Base-by-base conservation (phyloP, 2,113 vertebrate species). In the Madoqua kirkii region DNA sequence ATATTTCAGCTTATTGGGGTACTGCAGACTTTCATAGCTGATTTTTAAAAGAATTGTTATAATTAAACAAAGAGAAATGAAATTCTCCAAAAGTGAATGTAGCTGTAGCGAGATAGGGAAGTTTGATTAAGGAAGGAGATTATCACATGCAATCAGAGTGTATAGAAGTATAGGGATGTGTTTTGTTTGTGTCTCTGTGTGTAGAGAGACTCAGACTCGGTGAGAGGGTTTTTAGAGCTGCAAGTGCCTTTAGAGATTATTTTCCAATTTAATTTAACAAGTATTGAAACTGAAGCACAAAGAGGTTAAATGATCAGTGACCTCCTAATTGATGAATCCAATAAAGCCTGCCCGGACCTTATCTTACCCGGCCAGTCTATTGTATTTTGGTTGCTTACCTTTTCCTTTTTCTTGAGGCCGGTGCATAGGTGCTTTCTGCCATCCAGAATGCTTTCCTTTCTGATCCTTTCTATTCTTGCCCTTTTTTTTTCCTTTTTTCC, bases 271-370 rank as follows among this genome's bases (percentile, higher is more conserved):
- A 97, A 96, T 98, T 97, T 95, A 97, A 97, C 98, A 96, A 96
- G 93, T 93, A 97, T 94, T 94, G 98, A 97, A 97, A 98, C 96
- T 92, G 96, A 96, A 97, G 97, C 91, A 94, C 96, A 97, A 87
- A 50, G 95, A 97, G 97, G 98, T 97, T 98, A 98, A 97, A 95
- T 97, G 97, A 90, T 93, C 96, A 97, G 64, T 94, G 93, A 93
- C 96, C 97, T 97, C 93, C 93, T 97, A 97, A 98, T 98, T 97
- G 96, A 86, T 97, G 94, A 97, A 97, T 97, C 96, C 97, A 97
- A 97, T 97, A 97, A 94, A 90, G 84, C 85, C 87, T 95, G 95
- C 59, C 45, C 85, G 94, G 96, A 95, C 81, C 88, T 97, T 94
- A 96, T 94, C 96, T 97, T 95, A 76, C 86, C 97, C 36, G 54